Evolutionary conservation across 2,888 invertebrate genomes (phyloP), one percentile per base, ranked within the genome.

Genomic region (Ethmia dodecea): DNA sequence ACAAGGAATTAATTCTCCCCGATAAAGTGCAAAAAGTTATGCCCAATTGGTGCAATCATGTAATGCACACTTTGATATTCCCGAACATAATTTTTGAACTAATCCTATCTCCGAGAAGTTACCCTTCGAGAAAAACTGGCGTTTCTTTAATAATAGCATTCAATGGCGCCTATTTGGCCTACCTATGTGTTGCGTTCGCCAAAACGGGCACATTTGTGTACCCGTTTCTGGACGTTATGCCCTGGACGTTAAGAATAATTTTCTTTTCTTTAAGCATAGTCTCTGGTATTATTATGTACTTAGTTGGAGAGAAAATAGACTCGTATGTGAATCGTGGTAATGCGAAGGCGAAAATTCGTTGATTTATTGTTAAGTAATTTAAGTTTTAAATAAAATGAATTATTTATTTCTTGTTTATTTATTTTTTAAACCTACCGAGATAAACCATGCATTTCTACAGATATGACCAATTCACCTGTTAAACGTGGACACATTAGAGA

Each of bases 1-100:
- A 98, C 69, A 91, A 96, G 42, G 94, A 95, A 53, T 78, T 97
- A n/a, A 94, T 98, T 14, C 92, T 95, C 58, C 97, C 97, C 0
- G 90, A 89, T 52, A 88, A 88, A 2, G 68, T 97, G 33, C 96
- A 95, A 59, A 79, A 87, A n/a, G 90, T 91, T 37, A 93, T 96
- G 53, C 97, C 98, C 1, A 71, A 71, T 16, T 97, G 97, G 97
- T 72, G 96, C 14, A 98, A 98, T 68, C 97, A 97, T 64, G 80
- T 92, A 0, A 90, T 94, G 89, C 97, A 97, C 70, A 95, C 96
- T 1, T 89, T 92, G 46, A 92, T 96, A 34, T 83, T 94, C 51
- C 83, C 94, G 0, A 92, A 94, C 49, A 90, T 94, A 9, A 45
- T 93, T 1, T 54, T 94, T 30, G 97, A 97, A 75, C 84, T 94